These are phyloP conservation scores for Trematomus bernacchii DNA, from an alignment of 2,797 vertebrate species.

Conservation along the genomic window DNA sequence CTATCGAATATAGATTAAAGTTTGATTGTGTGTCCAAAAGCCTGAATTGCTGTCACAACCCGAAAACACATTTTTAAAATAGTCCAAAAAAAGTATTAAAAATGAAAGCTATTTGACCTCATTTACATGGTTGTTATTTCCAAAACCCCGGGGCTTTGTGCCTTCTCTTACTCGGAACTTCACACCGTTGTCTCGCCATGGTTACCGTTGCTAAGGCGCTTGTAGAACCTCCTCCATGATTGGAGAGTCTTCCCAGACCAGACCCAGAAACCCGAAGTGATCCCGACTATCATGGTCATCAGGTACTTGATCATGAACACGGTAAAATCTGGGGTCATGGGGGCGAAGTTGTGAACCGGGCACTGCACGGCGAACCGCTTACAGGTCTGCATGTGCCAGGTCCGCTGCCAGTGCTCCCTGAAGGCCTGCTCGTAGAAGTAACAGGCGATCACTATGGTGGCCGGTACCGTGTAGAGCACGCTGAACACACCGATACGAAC, in stretches of 20 bases:
- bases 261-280: conserved; percentile 99
- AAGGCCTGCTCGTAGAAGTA: conserved; percentile 99
- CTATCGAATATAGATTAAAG: conserved; percentile 41
- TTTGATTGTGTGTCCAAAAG: conserved; percentile 45
- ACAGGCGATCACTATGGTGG: conserved; percentile 97
- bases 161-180: conserved; percentile 50
- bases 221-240: conserved; percentile 97
- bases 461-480: conserved; percentile 97
- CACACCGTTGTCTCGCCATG: conserved; percentile 98
- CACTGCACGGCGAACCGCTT: conserved; percentile 95
- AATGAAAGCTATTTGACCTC: conserved; percentile 76
- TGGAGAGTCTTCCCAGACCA: conserved; percentile 99
- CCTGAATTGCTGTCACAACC: conserved; percentile 38
- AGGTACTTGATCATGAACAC: conserved; percentile 99
- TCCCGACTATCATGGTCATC: conserved; percentile 99
- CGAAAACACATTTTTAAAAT: conserved; percentile 22
- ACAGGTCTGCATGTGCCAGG: conserved; percentile 97
- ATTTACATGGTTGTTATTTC: conserved; percentile 45
- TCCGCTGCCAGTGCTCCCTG: conserved; percentile 96
- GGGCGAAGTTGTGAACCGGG: conserved; percentile 91
- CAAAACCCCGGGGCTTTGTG: conserved; percentile 17
- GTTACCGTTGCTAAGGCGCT: conserved; percentile 93
- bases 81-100: conserved; percentile 53
- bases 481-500: conserved; percentile 98
- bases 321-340: conserved; percentile 97